These are phyloP conservation scores for Frieseomelitta varia DNA, from an alignment of 1,140 invertebrate species.

Conservation along the genomic window DNA sequence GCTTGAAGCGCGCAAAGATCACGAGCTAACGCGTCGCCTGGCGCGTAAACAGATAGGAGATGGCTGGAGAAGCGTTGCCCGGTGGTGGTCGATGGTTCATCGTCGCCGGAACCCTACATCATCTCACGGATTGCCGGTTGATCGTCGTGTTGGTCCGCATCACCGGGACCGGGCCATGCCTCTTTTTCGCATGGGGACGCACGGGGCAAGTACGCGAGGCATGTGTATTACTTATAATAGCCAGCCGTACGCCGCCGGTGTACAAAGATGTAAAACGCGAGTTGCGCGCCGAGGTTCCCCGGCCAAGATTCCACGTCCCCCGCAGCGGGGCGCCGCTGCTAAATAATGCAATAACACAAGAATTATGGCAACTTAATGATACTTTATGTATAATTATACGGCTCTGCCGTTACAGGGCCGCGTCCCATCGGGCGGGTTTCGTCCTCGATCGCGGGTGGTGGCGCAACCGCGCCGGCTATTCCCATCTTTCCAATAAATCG, in stretches of 20 bases:
- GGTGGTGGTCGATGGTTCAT: conserved; percentile 15
- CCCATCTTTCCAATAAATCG: conserved; percentile 35
- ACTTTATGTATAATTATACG: conserved; percentile 80
- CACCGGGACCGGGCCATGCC: conserved; percentile 1
- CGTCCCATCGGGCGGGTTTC: conserved; percentile 5
- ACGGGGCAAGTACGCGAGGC: conserved; percentile 48
- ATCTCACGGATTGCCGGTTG: neutral
- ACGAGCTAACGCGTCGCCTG: too few relatives aligned
- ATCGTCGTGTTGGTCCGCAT: conserved; percentile 4
- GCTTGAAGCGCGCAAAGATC: too few relatives aligned
- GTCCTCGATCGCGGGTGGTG: conserved; percentile 51
- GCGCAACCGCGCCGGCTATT: conserved; percentile 19
- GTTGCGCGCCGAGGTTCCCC: conserved; percentile 21
- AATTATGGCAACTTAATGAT: conserved; percentile 81
- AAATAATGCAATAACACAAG: conserved; percentile 81
- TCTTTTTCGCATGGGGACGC: conserved; percentile 51
- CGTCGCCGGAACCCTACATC: conserved; percentile 5
- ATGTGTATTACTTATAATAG: conserved; percentile 64
- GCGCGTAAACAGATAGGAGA: neutral
- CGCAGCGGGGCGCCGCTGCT: conserved; percentile 74
- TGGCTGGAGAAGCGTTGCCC: neutral
- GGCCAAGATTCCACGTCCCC: conserved; percentile 69
- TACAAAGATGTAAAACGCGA: conserved; percentile 50
- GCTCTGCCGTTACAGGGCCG: conserved; percentile 46
- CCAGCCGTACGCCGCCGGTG: conserved; percentile 42